Evolutionary conservation across 2,113 vertebrate genomes (phyloP).

Genomic region (Ammodytes dubius): DNA sequence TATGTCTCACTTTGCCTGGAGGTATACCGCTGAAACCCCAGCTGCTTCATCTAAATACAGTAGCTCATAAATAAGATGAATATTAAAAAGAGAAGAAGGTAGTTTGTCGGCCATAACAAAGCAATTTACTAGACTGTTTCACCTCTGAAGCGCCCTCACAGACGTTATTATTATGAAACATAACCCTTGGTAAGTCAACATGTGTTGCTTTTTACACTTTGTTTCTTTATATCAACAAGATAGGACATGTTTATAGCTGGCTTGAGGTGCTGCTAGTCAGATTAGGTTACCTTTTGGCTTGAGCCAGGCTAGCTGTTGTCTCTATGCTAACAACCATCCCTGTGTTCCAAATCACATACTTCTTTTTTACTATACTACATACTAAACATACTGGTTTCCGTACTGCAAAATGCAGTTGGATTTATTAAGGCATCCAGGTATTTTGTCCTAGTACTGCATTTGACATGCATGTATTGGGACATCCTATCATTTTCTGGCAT

Average conservation of each 20-base stretch:
- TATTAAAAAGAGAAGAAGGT: conserved; percentile 17
- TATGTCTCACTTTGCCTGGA: conserved; percentile 46
- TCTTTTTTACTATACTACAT: no score
- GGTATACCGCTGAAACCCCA: conserved; percentile 34
- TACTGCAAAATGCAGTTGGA: no score
- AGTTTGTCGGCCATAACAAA: background rate
- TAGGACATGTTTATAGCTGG: no score
- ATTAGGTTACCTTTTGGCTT: background rate
- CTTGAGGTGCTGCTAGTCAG: background rate
- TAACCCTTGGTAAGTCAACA: no score
- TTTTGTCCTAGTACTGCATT: no score
- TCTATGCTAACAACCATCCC: background rate
- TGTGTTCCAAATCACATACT: no score
- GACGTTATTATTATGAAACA: no score
- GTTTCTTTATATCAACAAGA: background rate
- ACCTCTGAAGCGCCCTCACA: background rate
- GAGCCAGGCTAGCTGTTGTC: background rate
- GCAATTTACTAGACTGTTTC: background rate
- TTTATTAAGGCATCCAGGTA: no score
- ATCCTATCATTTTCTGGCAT: no score
- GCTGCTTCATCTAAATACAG: conserved; percentile 35
- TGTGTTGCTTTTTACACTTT: background rate
- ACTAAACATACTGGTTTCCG: no score
- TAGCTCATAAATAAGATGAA: conserved; percentile 37
- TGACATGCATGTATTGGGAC: no score